Percentiles rank a stretch among this genome's conserved stretches.
Conservation (phyloP, 2,797 vertebrate species). For the Psittacula derbiana region DNA sequence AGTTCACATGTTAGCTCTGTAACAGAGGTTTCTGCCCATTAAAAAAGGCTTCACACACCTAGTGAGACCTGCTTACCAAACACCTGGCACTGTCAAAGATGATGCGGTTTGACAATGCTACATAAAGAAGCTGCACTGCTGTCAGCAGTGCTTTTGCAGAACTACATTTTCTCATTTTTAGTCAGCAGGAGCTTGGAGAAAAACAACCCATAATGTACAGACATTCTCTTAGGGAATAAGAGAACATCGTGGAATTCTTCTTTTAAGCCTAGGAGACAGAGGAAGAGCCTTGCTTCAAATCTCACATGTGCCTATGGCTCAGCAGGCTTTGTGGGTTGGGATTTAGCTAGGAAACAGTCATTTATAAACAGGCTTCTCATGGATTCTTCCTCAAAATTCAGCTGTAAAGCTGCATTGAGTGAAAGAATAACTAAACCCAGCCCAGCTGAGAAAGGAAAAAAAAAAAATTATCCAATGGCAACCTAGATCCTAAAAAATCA, state of each 20-base stretch:
- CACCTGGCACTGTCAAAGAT: not conserved
- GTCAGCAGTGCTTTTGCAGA: slow-evolving; percentile 6
- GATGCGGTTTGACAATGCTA: not conserved
- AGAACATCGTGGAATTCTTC: slow-evolving; percentile 20
- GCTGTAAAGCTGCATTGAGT: not conserved
- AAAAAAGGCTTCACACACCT: not conserved
- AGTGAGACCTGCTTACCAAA: not conserved
- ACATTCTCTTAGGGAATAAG: not conserved
- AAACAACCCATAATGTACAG: not conserved
- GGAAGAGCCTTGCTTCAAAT: slow-evolving; percentile 32
- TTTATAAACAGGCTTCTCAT: not conserved
- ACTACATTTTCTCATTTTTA: not conserved
- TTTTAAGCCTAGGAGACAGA: slow-evolving; percentile 23
- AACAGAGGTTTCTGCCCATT: not conserved
- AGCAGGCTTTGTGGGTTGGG: slow-evolving; percentile 20
- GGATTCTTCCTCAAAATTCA: slow-evolving; percentile 5
- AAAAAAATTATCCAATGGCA: not conserved
- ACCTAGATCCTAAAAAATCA: not conserved
- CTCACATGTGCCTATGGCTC: slow-evolving; percentile 19
- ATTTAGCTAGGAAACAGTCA: not conserved
- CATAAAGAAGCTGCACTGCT: not conserved
- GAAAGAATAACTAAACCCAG: not conserved
- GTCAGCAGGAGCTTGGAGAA: not conserved
- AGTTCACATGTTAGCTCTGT: not conserved
- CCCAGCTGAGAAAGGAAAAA: not conserved